Percentiles rank a stretch among this genome's conserved stretches.
Evolutionary conservation across 2,888 invertebrate genomes (phyloP).

Genomic region (Diploptera punctata): DNA sequence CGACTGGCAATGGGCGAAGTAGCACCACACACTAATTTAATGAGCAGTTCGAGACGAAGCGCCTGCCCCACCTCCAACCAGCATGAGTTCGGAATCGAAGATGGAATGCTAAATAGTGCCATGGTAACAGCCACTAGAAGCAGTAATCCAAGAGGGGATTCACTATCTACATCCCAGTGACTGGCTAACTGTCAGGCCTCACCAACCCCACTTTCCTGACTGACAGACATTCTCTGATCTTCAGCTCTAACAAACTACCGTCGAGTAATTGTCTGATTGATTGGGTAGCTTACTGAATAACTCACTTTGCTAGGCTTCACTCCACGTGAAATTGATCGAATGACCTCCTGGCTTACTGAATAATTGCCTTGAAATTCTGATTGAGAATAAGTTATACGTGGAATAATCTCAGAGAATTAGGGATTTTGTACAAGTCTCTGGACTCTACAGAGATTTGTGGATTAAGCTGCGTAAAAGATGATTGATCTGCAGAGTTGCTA

Average conservation of each 20-base stretch:
- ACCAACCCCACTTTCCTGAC: not conserved
- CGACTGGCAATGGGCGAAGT: not conserved
- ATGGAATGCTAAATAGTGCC: slow-evolving; percentile 35
- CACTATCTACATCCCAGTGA: not conserved
- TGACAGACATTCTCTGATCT: not conserved
- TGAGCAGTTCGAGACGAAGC: slow-evolving; percentile 32
- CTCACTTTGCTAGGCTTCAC: not conserved
- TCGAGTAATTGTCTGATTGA: slow-evolving; percentile 6
- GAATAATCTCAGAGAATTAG: too few relatives aligned
- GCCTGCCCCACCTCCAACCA: too few relatives aligned
- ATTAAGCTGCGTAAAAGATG: too few relatives aligned
- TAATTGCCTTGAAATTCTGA: not conserved
- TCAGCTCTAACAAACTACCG: not conserved
- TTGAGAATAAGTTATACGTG: too few relatives aligned
- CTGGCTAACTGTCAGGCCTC: not conserved
- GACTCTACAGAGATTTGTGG: too few relatives aligned
- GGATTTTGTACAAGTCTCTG: too few relatives aligned
- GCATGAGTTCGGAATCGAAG: slow-evolving; percentile 33
- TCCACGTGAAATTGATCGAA: not conserved
- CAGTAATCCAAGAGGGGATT: slow-evolving; percentile 19
- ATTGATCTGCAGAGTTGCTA: too few relatives aligned
- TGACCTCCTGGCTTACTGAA: not conserved
- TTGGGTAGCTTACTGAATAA: not conserved
- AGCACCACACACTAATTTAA: slow-evolving; percentile 33
- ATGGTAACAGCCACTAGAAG: not conserved